A percentile compares a stretch with the other conserved stretches of the same genome.
These are phyloP conservation scores for Onychomys arenicola DNA, from an alignment of 2,797 vertebrate species.

Conservation along the genomic window DNA sequence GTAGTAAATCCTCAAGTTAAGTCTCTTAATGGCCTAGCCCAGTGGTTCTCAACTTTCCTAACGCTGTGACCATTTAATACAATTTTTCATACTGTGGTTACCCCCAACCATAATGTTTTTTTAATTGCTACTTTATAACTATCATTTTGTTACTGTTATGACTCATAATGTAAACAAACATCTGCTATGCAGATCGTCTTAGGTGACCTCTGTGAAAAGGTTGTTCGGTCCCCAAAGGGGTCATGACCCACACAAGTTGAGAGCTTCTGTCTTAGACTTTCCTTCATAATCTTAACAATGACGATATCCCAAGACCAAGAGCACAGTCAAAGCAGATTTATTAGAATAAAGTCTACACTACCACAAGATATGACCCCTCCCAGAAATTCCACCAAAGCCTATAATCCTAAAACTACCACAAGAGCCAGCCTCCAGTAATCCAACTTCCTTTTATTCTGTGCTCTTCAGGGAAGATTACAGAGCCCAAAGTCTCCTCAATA, in stretches of 20 bases:
- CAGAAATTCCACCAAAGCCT: conserved; percentile 18
- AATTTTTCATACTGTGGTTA: neutral
- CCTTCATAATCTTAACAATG: neutral
- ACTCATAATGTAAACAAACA: neutral
- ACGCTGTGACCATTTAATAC: neutral
- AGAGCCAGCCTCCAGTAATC: neutral
- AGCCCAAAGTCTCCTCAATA: neutral
- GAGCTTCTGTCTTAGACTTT: neutral
- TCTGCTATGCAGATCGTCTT: neutral
- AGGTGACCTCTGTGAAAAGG: neutral
- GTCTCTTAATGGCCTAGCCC: neutral
- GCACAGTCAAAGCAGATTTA: neutral
- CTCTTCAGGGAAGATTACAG: conserved; percentile 11
- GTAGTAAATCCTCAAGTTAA: neutral
- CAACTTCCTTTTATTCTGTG: neutral
- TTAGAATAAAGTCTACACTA: conserved; percentile 9
- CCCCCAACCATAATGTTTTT: neutral
- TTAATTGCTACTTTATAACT: neutral
- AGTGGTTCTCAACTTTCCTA: neutral
- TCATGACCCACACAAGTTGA: neutral
- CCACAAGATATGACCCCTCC: neutral
- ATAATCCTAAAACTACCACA: neutral
- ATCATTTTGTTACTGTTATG: neutral
- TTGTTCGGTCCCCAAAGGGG: neutral
- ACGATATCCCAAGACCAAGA: neutral